A percentile compares a stretch with the other conserved stretches of the same genome.
Evolutionary conservation across 2,888 invertebrate genomes (phyloP).

Genomic region (Trilocha varians): DNA sequence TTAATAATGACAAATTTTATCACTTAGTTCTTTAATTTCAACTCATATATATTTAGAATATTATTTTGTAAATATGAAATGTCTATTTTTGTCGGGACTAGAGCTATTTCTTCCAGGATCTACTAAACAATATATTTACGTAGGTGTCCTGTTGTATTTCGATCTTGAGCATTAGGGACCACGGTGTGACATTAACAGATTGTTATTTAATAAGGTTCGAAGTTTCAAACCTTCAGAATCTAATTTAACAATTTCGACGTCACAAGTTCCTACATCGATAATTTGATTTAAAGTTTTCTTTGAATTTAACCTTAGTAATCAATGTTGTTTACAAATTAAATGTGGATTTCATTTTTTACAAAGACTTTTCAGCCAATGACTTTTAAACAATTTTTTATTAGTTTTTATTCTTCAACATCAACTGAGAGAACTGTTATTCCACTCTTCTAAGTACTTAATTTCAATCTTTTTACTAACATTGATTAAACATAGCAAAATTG

Average conservation of each 20-base stretch:
- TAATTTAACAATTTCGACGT: conserved; percentile 20
- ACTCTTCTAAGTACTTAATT: too few relatives aligned
- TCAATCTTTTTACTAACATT: too few relatives aligned
- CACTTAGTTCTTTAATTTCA: too few relatives aligned
- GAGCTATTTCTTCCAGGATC: neutral
- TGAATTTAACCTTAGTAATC: conserved; percentile 1
- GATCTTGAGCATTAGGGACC: neutral
- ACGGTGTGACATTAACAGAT: conserved; percentile 6
- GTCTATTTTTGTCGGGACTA: neutral
- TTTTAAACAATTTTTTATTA: too few relatives aligned
- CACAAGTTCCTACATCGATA: conserved; percentile 14
- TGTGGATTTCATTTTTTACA: neutral
- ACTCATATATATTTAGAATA: too few relatives aligned
- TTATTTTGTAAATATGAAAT: too few relatives aligned
- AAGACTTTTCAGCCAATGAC: too few relatives aligned
- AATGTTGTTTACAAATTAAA: conserved; percentile 1
- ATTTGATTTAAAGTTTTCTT: conserved; percentile 8
- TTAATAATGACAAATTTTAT: too few relatives aligned
- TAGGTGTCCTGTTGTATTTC: neutral
- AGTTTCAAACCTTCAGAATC: conserved; percentile 17
- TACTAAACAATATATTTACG: neutral
- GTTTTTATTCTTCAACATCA: too few relatives aligned
- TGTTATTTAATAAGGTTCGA: conserved; percentile 17
- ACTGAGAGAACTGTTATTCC: too few relatives aligned
- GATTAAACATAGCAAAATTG: too few relatives aligned